Conservation (phyloP, 2,888 invertebrate genomes). For the Nineta flava region DNA sequence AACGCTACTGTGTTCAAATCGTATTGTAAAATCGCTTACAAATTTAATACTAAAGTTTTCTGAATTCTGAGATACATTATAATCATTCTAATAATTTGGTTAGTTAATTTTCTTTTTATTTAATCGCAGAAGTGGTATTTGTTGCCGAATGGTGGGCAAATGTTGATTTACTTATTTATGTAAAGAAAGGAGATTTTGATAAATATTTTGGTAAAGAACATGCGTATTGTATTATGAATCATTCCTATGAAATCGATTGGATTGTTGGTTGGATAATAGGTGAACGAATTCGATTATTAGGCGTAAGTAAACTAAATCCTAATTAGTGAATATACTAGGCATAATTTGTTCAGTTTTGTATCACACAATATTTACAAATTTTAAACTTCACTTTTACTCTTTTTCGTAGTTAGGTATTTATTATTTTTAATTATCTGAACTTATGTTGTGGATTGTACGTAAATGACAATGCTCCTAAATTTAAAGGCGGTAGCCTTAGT, state of each 20-base stretch:
- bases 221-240: constrained; percentile 83
- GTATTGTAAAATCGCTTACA: no score
- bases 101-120: constrained; percentile 9
- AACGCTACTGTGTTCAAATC: no score
- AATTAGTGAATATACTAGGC: no score
- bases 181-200: constrained; percentile 61
- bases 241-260: constrained; percentile 93
- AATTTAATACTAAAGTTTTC: no score
- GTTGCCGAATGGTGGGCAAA: constrained; percentile 90
- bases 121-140: constrained; percentile 69
- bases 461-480: no score
- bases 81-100: not conserved
- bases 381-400: no score
- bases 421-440: no score
- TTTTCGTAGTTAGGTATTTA: no score
- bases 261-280: constrained; percentile 83
- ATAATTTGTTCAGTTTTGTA: no score
- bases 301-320: constrained; percentile 44
- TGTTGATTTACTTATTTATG: constrained; percentile 52
- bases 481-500: no score
- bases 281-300: constrained; percentile 63
- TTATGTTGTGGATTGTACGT: no score
- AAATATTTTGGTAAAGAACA: constrained; percentile 78
- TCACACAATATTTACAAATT: no score
- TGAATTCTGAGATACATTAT: constrained; percentile 1